phyloP scores from a whole-genome alignment of 2,888 invertebrate genomes.

The Heliconius sara region DNA sequence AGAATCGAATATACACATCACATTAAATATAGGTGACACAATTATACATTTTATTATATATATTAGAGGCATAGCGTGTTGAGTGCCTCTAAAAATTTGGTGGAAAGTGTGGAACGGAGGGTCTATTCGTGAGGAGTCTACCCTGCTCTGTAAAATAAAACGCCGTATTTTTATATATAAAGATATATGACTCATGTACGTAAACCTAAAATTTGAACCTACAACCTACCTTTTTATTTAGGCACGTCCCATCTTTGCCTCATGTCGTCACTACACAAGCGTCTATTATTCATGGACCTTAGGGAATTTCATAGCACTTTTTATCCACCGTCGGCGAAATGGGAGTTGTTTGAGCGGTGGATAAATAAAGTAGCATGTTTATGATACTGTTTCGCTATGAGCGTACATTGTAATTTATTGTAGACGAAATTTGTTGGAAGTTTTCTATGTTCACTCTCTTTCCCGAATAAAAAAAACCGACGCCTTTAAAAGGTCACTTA shows the following conservation, averaged over 20 bases:
- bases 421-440: neutral
- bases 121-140: neutral
- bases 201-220: neutral
- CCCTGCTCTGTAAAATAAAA: neutral
- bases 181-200: neutral
- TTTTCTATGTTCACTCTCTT: too few species aligned
- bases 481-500: too few species aligned
- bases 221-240: neutral
- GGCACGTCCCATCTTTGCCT: neutral
- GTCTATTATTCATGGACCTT: slow-evolving; percentile 30
- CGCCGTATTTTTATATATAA: too few species aligned
- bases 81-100: too few species aligned
- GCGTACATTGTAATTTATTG: slow-evolving; percentile 5
- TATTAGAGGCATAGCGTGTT: too few species aligned
- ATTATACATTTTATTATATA: too few species aligned
- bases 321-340: slow-evolving; percentile 19
- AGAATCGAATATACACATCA: too few species aligned
- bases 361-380: slow-evolving; percentile 27
- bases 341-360: slow-evolving; percentile 27
- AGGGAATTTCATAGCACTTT: slow-evolving; percentile 27
- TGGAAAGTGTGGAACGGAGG: neutral
- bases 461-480: too few species aligned
- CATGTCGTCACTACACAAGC: slow-evolving; percentile 13
- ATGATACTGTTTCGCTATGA: slow-evolving; percentile 21
- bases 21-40: too few species aligned